Evolutionary conservation across 2,797 vertebrate species (phyloP).

Genomic region (Hoplostethus mediterraneus): DNA sequence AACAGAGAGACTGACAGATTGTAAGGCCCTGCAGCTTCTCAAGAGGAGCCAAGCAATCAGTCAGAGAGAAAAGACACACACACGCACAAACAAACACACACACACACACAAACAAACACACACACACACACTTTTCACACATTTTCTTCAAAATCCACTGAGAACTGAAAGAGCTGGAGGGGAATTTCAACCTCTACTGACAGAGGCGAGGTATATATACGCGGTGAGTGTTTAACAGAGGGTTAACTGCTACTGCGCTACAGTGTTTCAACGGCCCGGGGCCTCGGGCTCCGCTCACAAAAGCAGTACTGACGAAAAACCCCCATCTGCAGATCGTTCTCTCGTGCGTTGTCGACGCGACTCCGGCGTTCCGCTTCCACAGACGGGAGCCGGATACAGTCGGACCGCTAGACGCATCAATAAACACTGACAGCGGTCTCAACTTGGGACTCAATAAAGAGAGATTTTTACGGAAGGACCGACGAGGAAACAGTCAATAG

Average conservation of each 20-base stretch:
- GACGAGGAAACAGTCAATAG: neutral
- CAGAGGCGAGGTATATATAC: conserved; percentile 20
- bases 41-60: conserved; percentile 61
- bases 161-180: conserved; percentile 51
- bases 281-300: conserved; percentile 21
- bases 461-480: neutral
- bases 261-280: conserved; percentile 24
- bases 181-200: conserved; percentile 26
- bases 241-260: conserved; percentile 31
- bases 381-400: conserved; percentile 8
- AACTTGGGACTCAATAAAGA: conserved; percentile 20
- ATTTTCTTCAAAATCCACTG: conserved; percentile 28
- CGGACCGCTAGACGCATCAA: conserved; percentile 8
- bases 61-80: conserved; percentile 11
- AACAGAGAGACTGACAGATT: conserved; percentile 44
- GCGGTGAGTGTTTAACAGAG: conserved; percentile 35
- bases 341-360: conserved; percentile 9
- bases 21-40: conserved; percentile 61
- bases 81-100: neutral
- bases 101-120: neutral
- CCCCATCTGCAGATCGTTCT: conserved; percentile 7
- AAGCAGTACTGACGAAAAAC: conserved; percentile 23
- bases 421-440: neutral
- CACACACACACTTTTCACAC: neutral
- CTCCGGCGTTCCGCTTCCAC: neutral